Percentiles rank a stretch among this genome's conserved stretches.
Conservation (phyloP, 2,888 invertebrate species). For the Aelia acuminata region DNA sequence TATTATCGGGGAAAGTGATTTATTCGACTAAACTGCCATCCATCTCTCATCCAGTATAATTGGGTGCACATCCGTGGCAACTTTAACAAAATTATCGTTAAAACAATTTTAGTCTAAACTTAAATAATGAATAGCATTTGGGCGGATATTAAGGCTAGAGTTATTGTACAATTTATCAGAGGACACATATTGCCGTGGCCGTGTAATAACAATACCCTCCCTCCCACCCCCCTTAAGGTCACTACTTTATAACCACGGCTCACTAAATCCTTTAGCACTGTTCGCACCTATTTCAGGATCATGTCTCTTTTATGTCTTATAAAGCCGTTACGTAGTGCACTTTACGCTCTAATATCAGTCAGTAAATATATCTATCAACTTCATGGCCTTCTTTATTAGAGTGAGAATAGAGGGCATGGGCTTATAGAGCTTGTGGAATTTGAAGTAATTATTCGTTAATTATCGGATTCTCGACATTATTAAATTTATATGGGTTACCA, state of each 20-base stretch:
- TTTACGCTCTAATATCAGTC: neutral
- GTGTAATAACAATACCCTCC: neutral
- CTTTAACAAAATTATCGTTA: too few relatives aligned
- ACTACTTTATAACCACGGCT: neutral
- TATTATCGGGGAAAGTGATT: too few relatives aligned
- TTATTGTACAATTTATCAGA: neutral
- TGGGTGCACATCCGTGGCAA: too few relatives aligned
- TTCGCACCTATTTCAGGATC: neutral
- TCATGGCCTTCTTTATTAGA: too few relatives aligned
- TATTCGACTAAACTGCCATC: too few relatives aligned
- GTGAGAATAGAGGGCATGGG: too few relatives aligned
- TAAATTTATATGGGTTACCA: too few relatives aligned
- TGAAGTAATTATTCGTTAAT: too few relatives aligned
- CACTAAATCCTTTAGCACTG: neutral
- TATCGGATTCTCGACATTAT: too few relatives aligned
- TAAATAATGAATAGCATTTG: neutral
- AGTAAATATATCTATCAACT: neutral
- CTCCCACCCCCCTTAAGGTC: neutral
- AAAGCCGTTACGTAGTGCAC: neutral
- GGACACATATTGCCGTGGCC: neutral
- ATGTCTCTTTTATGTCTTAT: conserved; percentile 7
- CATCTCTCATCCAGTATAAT: too few relatives aligned
- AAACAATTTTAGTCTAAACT: neutral
- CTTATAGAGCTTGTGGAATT: too few relatives aligned
- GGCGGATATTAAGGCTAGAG: neutral